A percentile compares a stretch with the other conserved stretches of the same genome.
Conservation (phyloP, 1,140 invertebrate genomes). For the Drosophila repleta region DNA sequence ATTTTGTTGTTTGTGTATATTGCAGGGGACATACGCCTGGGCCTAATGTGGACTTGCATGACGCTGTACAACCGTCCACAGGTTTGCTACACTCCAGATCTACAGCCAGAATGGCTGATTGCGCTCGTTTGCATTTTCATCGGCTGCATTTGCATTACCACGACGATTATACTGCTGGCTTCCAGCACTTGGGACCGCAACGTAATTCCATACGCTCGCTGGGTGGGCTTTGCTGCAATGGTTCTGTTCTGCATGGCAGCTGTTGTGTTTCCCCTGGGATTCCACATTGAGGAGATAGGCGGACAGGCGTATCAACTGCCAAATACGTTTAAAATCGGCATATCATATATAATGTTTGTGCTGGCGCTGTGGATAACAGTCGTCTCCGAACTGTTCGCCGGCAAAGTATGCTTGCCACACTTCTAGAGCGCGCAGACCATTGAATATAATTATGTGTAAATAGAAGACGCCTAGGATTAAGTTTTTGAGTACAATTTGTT, state of each 20-base stretch:
- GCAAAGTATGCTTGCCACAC: conserved; percentile 98
- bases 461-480: conserved; percentile 12
- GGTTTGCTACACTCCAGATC: conserved; percentile 93
- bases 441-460: conserved; percentile 18
- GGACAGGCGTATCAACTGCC: conserved; percentile 97
- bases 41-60: conserved; percentile 97
- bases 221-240: conserved; percentile 98
- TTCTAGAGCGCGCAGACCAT: conserved; percentile 87
- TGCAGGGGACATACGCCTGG: conserved; percentile 89
- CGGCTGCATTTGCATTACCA: conserved; percentile 96
- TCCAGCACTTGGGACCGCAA: conserved; percentile 96
- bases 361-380: conserved; percentile 98
- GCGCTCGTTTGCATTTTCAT: conserved; percentile 95
- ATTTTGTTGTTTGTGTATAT: conserved; percentile 63
- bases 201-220: conserved; percentile 95
- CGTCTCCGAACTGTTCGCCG: conserved; percentile 97
- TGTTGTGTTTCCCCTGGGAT: conserved; percentile 98
- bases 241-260: conserved; percentile 97
- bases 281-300: conserved; percentile 97
- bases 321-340: conserved; percentile 97
- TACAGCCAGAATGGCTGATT: conserved; percentile 95
- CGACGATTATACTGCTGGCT: conserved; percentile 93
- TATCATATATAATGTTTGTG: conserved; percentile 98
- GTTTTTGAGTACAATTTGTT: conserved; percentile 19
- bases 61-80: conserved; percentile 94